These are phyloP conservation scores for Sminthurinus signatus DNA, from an alignment of 1,140 invertebrate species.

Conservation along the genomic window DNA sequence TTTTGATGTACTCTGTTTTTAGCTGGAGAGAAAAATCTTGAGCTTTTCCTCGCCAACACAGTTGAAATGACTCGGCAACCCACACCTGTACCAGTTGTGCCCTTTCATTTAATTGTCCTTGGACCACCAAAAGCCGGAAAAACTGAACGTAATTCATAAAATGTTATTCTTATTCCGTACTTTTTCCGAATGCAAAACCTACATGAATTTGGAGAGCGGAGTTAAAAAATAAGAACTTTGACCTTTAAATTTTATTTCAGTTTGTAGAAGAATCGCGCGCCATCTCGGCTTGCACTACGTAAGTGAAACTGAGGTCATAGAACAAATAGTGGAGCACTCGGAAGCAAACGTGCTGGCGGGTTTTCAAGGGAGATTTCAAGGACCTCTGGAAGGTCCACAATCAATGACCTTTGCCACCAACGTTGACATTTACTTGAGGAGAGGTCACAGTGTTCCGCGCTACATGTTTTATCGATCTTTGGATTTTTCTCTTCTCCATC, in stretches of 20 bases:
- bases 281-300: conserved; percentile 30
- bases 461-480: conserved; percentile 27
- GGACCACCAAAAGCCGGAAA: conserved; percentile 33
- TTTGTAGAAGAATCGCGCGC: conserved; percentile 13
- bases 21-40: conserved; percentile 30
- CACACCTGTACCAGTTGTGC: not conserved
- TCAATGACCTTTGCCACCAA: conserved; percentile 27
- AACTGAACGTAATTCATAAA: conserved; percentile 25
- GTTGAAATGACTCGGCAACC: not conserved
- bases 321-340: conserved; percentile 20
- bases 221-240: not conserved
- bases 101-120: conserved; percentile 14
- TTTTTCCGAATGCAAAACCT: not conserved
- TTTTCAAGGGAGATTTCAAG: not conserved
- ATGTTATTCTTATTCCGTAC: not conserved
- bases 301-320: conserved; percentile 1
- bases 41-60: conserved; percentile 16
- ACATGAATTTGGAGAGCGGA: too few species aligned
- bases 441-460: conserved; percentile 20
- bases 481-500: conserved; percentile 25
- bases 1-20: not conserved
- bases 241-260: too few species aligned
- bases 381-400: conserved; percentile 3
- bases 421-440: conserved; percentile 23
- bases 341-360: not conserved